Base-by-base conservation (phyloP, 1,140 invertebrate species). In the Polyergus mexicanus region DNA sequence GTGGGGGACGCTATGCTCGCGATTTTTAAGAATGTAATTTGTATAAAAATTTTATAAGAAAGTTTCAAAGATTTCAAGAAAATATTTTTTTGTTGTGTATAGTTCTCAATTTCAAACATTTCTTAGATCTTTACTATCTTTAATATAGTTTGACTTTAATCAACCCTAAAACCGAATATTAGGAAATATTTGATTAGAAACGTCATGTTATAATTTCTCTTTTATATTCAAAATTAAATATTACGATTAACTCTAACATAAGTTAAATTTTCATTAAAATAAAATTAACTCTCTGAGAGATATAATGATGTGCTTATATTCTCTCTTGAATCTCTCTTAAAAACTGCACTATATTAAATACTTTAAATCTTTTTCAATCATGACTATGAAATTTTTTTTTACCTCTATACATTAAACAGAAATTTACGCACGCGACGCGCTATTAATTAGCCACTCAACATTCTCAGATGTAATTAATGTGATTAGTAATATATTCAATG, bases 401-500 rank as follows among this genome's bases (percentile, higher is more conserved):
- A 3, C 1, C 1, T 25, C 6, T 22, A 44, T 47, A 22, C 11
- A 44, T 16, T 7, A 65, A 65, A 71, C 7, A 38, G 32, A 32
- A 3, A 22, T 2, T 19, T 25, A 54, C 3, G 2, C 11, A 51
- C 25, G 28, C 41, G 62, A 78, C 38, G 13, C 7, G n/a, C 62
- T 32, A 78, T 76, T 76, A 63, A 76, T 63, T 63, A 65, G 5
- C 16, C 47, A n/a, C 4, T 28, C 41, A 22, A 10, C 7, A 51
- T 16, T 7, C 41, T 16, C 63, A 51, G n/a, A 5, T n/a, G 16
- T 65, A 65, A 77, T 65, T 32, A 32, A 77, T 65, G 41, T 60
- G 41, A 77, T 77, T 77, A 77, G 51, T 44, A 32, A 78, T 54
- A 76, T 7, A 6, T 19, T 16, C 25, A 22, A 28, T 38, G n/a